Evolutionary conservation across 2,113 vertebrate genomes (phyloP).

Genomic region (Porphyrio hochstetteri): DNA sequence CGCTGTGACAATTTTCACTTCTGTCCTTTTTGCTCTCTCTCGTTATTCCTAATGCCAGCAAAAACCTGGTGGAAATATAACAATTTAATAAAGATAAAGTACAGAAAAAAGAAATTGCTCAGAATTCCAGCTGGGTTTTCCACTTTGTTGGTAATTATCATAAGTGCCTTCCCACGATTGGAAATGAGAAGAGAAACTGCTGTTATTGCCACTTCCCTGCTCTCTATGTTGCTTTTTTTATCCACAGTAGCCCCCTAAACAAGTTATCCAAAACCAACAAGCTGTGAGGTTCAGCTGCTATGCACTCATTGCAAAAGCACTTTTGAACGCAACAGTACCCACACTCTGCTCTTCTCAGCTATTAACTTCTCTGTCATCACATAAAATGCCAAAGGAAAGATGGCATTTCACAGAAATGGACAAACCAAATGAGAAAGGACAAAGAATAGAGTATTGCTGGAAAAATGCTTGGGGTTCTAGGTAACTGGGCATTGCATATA

Average conservation of each 20-base stretch:
- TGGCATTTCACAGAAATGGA: background rate
- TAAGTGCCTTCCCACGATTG: constrained; percentile 58
- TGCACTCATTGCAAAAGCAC: constrained; percentile 45
- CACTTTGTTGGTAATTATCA: constrained; percentile 64
- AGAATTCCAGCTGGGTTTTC: constrained; percentile 49
- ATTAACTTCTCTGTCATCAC: background rate
- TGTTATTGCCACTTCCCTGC: constrained; percentile 19
- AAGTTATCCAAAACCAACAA: constrained; percentile 59
- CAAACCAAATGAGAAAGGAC: background rate
- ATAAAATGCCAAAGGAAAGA: background rate
- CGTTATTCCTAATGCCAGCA: background rate
- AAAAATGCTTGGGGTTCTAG: fast-evolving
- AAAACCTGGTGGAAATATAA: constrained; percentile 7
- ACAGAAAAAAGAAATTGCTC: background rate
- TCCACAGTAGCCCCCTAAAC: constrained; percentile 50
- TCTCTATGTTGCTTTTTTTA: constrained; percentile 56
- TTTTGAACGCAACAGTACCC: constrained; percentile 15
- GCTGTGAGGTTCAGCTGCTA: constrained; percentile 27
- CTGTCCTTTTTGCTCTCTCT: constrained; percentile 23
- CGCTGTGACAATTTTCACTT: constrained; percentile 26
- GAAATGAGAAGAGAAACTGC: constrained; percentile 39
- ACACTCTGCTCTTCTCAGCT: background rate
- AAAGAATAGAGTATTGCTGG: background rate
- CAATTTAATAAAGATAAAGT: constrained; percentile 57
- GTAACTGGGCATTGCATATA: background rate